Conservation (phyloP, 2,888 invertebrate genomes). For the Drosophila ustulata region DNA sequence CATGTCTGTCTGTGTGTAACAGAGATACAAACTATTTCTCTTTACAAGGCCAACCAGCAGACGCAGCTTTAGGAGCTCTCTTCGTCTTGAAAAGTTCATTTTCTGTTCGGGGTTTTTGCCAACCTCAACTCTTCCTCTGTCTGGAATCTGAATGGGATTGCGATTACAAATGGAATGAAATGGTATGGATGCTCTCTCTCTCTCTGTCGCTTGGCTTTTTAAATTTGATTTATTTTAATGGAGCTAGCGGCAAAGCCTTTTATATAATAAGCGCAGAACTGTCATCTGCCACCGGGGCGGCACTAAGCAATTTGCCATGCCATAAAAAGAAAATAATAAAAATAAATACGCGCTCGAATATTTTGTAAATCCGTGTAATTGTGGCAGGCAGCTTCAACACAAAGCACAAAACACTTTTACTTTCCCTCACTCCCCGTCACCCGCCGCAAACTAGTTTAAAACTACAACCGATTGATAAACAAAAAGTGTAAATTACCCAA, state of each 20-base stretch:
- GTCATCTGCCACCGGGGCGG: slow-evolving; percentile 61
- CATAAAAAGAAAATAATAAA: slow-evolving; percentile 34
- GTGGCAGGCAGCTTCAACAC: slow-evolving; percentile 37
- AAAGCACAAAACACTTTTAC: slow-evolving; percentile 66
- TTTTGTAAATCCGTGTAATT: slow-evolving; percentile 65
- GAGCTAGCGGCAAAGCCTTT: slow-evolving; percentile 9
- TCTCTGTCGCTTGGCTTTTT: slow-evolving; percentile 5
- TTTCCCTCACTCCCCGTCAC: slow-evolving; percentile 36
- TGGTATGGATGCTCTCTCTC: slow-evolving; percentile 16
- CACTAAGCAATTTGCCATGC: slow-evolving; percentile 63
- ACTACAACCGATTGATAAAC: slow-evolving; percentile 41
- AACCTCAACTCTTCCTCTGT: slow-evolving; percentile 32
- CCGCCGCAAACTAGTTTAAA: slow-evolving; percentile 44
- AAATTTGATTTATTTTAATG: slow-evolving; percentile 71
- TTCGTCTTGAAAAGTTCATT: neutral
- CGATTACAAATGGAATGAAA: slow-evolving; percentile 19
- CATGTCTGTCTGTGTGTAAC: slow-evolving; percentile 16
- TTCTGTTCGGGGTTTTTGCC: slow-evolving; percentile 21
- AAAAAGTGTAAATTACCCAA: slow-evolving; percentile 24
- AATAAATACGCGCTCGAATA: slow-evolving; percentile 39
- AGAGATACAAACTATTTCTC: slow-evolving; percentile 21
- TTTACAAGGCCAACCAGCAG: slow-evolving; percentile 69
- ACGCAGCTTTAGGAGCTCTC: slow-evolving; percentile 13
- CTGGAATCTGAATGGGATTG: slow-evolving; percentile 11
- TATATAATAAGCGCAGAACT: slow-evolving; percentile 30